Evolutionary conservation across 2,888 invertebrate species (phyloP).

Genomic region (Lasioglossum oenotherae): DNA sequence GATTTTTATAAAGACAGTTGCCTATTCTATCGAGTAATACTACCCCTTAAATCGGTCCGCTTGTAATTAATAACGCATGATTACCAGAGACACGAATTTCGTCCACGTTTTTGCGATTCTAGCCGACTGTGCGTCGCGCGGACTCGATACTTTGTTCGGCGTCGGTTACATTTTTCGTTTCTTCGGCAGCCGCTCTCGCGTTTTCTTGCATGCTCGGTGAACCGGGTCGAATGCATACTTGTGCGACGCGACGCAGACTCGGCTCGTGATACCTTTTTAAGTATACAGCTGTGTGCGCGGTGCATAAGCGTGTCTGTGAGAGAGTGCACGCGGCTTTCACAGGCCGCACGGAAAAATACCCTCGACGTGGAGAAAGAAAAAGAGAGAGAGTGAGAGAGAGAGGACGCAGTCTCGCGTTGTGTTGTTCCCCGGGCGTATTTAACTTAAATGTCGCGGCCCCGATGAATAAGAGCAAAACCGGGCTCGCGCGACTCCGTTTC

Average conservation of each 20-base stretch:
- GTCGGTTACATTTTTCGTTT: constrained; percentile 24
- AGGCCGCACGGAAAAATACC: neutral
- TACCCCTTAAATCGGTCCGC: neutral
- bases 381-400: neutral
- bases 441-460: constrained; percentile 28
- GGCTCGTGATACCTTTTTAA: constrained; percentile 48
- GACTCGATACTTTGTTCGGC: constrained; percentile 2
- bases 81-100: neutral
- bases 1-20: no score
- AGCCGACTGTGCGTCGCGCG: neutral
- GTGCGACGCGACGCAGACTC: constrained; percentile 34
- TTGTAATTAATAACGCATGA: neutral
- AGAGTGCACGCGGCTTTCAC: constrained; percentile 37
- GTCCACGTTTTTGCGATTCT: neutral
- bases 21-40: no score
- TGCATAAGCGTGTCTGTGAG: neutral
- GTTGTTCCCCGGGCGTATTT: constrained; percentile 37
- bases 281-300: constrained; percentile 23
- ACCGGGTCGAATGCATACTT: constrained; percentile 63
- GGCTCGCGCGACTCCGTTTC: neutral
- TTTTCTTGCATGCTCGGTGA: constrained; percentile 50
- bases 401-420: neutral
- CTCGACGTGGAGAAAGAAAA: neutral
- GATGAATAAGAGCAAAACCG: constrained; percentile 15
- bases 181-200: constrained; percentile 18